Percentiles rank a stretch among this genome's conserved stretches.
Evolutionary conservation across 2,113 vertebrate genomes (phyloP).

Genomic region (Alethe castanea): DNA sequence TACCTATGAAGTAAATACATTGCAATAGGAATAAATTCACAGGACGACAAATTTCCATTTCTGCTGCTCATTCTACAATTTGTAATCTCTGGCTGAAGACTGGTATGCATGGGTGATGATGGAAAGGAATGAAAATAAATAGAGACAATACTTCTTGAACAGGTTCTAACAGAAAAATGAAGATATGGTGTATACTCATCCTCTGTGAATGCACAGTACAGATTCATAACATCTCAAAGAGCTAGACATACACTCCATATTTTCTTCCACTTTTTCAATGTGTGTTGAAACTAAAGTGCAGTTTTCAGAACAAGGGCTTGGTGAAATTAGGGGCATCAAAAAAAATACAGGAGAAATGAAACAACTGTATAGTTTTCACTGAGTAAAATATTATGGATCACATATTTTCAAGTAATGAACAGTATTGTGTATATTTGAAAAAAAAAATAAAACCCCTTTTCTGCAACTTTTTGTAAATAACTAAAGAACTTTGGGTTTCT

Average conservation of each 20-base stretch:
- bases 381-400: not conserved
- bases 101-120: not conserved
- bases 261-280: not conserved
- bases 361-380: not conserved
- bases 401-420: not conserved
- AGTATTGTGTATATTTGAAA: not conserved
- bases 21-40: not conserved
- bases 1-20: accelerated
- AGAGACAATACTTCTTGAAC: not conserved
- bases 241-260: not conserved
- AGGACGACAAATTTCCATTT: not conserved
- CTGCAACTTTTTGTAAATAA: not conserved
- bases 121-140: not conserved
- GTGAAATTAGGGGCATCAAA: not conserved
- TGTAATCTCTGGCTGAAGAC: not conserved
- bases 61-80: not conserved
- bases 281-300: not conserved
- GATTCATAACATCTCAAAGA: not conserved
- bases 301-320: not conserved
- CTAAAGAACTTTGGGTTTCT: not conserved
- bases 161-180: not conserved
- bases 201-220: not conserved
- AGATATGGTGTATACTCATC: not conserved
- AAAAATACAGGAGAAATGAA: not conserved
- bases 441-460: not conserved